These are phyloP conservation scores for Passer domesticus DNA, from an alignment of 2,113 vertebrate genomes.

Conservation along the genomic window DNA sequence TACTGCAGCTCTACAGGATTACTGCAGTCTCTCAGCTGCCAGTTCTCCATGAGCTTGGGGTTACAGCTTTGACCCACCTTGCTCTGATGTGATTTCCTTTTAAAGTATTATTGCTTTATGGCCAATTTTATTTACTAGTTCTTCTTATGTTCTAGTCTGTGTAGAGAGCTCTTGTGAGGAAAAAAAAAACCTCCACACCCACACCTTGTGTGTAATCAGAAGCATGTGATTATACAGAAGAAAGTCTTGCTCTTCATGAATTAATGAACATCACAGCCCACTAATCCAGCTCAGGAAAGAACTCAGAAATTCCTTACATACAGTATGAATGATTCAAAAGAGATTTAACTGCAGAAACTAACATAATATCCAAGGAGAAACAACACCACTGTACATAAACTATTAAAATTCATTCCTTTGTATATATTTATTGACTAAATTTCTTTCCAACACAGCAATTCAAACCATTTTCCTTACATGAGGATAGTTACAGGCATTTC, in stretches of 20 bases:
- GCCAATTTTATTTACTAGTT: not conserved
- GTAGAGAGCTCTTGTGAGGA: not conserved
- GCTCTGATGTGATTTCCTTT: not conserved
- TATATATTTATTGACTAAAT: no score
- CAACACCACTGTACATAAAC: not conserved
- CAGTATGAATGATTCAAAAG: not conserved
- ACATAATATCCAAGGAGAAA: not conserved
- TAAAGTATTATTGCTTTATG: not conserved
- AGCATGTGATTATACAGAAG: constrained; percentile 23
- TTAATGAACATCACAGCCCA: constrained; percentile 10
- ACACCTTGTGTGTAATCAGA: not conserved
- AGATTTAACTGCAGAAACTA: not conserved
- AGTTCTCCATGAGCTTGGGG: not conserved
- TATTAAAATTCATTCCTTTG: not conserved
- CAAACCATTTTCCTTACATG: not conserved
- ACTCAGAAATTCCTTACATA: not conserved
- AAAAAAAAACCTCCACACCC: not conserved
- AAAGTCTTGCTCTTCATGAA: constrained; percentile 15
- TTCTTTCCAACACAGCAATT: not conserved
- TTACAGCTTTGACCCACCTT: not conserved
- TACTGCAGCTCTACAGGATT: not conserved
- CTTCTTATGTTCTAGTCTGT: not conserved
- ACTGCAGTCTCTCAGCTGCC: not conserved
- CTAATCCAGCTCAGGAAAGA: not conserved
- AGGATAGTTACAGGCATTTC: not conserved